Evolutionary conservation across 2,113 vertebrate genomes (phyloP), one percentile per base, ranked within the genome.

Genomic region (Parotia lawesii): DNA sequence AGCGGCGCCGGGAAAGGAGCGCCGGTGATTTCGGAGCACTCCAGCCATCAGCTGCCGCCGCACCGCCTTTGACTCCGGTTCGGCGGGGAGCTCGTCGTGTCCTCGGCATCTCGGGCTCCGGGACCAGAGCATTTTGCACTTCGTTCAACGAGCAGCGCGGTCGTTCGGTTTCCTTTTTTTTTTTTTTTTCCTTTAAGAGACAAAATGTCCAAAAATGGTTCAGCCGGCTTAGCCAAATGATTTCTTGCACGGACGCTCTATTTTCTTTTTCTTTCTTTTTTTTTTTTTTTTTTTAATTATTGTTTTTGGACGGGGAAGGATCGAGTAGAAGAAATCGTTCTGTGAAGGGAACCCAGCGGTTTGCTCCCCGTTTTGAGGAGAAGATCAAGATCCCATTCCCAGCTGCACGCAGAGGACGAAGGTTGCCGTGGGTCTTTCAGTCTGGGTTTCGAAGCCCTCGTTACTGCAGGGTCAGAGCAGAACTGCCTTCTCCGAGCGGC

Each of bases 401-500:
- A 38, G 70, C 84, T 48, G 89, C 87, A 44, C 47, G 53, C 93
- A 45, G 57, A 86, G 54, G 57, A 58, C 71, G 22, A 47, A 35
- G 70, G 19, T 11, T 89, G 51, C 48, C 44, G 81, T 53, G 76
- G 87, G 11, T 78, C 53, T 89, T 48, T 65, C 92, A 15, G 44
- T 5, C 51, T 40, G 56, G n/a, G 6, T 83, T 86, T 80, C 15
- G 64, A 65, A 92, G 56, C n/a, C 9, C 64, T 45, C 50, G 56
- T 33, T 51, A 11, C 21, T 2, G 47, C 73, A 50, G 91, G 38
- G 12, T 19, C 65, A 37, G 65, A 73, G 72, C 81, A 93, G 93
- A 87, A 61, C 93, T 65, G 91, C 70, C 27, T 92, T 67, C 73
- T 64, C 76, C 38, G 89, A 96, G 53, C 23, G 24, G n/a, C 87